Base-by-base conservation (phyloP, 2,113 vertebrate species). In the Microcebus ravelobensis region DNA sequence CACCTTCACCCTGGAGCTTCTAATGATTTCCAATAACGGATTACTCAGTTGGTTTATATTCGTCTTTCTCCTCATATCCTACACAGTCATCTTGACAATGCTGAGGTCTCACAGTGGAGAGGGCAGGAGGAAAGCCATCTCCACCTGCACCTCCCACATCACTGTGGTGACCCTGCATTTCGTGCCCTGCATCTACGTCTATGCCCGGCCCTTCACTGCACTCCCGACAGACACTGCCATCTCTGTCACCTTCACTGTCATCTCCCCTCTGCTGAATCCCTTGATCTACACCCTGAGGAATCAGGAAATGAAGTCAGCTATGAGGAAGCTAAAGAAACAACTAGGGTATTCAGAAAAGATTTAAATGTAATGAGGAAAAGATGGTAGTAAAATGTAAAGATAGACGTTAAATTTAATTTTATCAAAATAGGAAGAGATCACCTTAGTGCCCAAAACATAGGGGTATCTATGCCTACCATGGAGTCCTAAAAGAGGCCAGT, bases 21-120 rank as follows among this genome's bases (percentile, higher is more conserved):
- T 97, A 34, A 97, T 96, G 82, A 91, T 97, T 21, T 95, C 94
- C 31, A 96, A 93, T 13, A 95, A 95, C 6, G 87, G 87, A 13
- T 6, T 90, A 20, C 21, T 95, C 86, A 87, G 92, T 13, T 77
- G 91, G 70, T 6, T 68, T 45, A 89, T 92, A 50, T 97, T 97
- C 81, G 48, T 97, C 10, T 48, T 97, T 13, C 77, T 97, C 25
- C 36, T 97, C 42, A 31, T 95, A 36, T 98, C 96, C 31, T 98
- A 97, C 61, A 95, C 80, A 0, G 90, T 96, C 55, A 97, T 97
- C 50, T 59, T 96, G 45, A 61, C 20, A 2, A 88, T 97, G 67
- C 61, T 97, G 83, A 96, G 95, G 42, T 97, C 96, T 29, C 92
- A 79, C 0, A 13, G 65, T 0, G 76, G 93, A 27, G 92, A 97